Conservation (phyloP, 2,888 invertebrate genomes). For the Brachypalpus laphriformis region DNA sequence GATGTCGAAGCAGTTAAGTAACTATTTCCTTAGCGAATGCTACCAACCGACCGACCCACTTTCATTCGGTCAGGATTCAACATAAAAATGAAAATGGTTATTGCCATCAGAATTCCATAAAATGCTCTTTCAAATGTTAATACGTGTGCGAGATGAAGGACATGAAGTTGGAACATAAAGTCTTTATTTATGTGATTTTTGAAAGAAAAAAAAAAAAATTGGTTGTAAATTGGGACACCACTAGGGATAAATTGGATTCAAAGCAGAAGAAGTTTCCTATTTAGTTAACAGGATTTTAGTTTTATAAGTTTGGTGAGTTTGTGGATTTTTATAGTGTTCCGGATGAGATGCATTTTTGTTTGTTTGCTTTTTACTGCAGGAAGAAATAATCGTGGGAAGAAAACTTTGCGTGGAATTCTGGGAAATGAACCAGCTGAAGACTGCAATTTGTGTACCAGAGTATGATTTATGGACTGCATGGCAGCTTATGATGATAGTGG, state of each 20-base stretch:
- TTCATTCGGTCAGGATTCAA: slow-evolving; percentile 14
- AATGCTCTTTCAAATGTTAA: slow-evolving; percentile 63
- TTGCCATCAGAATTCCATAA: slow-evolving; percentile 69
- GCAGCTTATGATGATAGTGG: background rate
- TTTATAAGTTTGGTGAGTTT: slow-evolving; percentile 51
- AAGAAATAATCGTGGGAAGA: background rate
- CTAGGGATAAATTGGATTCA: slow-evolving; percentile 33
- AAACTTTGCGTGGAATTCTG: background rate
- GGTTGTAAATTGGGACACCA: slow-evolving; percentile 44
- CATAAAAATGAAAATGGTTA: slow-evolving; percentile 68
- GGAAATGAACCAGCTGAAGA: background rate
- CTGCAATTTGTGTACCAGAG: background rate
- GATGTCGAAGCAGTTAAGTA: slow-evolving; percentile 48
- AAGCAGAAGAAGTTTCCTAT: slow-evolving; percentile 27
- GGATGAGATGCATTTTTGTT: background rate
- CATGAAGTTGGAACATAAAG: slow-evolving; percentile 32
- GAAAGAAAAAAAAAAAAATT: background rate
- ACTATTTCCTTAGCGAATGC: slow-evolving; percentile 42
- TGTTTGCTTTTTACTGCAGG: background rate
- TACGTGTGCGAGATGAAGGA: slow-evolving; percentile 56
- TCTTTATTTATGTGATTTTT: slow-evolving; percentile 54
- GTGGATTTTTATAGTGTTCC: slow-evolving; percentile 25
- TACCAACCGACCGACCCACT: background rate
- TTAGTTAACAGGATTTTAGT: slow-evolving; percentile 41
- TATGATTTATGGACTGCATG: background rate